A percentile compares a stretch with the other conserved stretches of the same genome.
phyloP scores from a whole-genome alignment of 2,797 vertebrate species.

The Oreochromis grahami region DNA sequence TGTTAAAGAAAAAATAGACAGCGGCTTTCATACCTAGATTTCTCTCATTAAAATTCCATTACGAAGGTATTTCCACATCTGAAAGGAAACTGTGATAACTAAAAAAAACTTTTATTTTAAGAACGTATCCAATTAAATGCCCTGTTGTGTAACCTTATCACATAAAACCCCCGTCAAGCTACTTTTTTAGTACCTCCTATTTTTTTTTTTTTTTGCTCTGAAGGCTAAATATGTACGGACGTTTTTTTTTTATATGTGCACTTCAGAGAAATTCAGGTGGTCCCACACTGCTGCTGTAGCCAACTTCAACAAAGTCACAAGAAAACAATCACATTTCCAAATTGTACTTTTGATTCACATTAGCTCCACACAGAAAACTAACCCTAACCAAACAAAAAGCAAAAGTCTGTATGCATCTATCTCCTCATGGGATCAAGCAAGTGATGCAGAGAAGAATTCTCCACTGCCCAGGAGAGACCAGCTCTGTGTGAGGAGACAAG shows the following conservation, averaged over 20 bases:
- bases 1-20: background rate
- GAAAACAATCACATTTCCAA: conserved; percentile 7
- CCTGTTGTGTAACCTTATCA: background rate
- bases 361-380: conserved; percentile 15
- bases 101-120: background rate
- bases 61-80: background rate
- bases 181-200: background rate
- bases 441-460: conserved; percentile 33
- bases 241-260: background rate
- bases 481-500: conserved; percentile 57
- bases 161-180: background rate
- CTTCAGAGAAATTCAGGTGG: conserved; percentile 34
- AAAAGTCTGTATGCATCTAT: conserved; percentile 20
- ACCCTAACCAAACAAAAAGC: conserved; percentile 39
- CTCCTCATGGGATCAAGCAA: conserved; percentile 22
- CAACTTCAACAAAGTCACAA: conserved; percentile 17
- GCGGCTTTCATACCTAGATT: background rate
- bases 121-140: background rate
- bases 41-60: background rate
- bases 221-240: background rate
- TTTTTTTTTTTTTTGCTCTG: background rate
- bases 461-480: conserved; percentile 58
- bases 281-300: conserved; percentile 32
- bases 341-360: conserved; percentile 10
- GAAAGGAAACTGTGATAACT: background rate